These are phyloP conservation scores for Threskiornis aethiopicus DNA, from an alignment of 2,797 vertebrate genomes.

Conservation along the genomic window DNA sequence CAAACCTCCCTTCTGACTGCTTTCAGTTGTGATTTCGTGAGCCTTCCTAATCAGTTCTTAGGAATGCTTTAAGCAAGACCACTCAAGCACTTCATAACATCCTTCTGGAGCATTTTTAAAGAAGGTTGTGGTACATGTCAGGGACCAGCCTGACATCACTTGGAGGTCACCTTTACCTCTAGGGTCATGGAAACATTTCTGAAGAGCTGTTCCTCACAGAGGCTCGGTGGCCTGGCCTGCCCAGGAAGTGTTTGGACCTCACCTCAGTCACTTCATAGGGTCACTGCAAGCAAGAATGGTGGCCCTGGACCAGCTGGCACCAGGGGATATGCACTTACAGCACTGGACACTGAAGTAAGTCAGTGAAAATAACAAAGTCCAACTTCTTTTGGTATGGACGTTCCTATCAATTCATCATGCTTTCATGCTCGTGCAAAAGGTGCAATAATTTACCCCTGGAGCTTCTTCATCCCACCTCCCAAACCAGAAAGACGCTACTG, in stretches of 20 bases:
- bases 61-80: neutral
- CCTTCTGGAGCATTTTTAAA: neutral
- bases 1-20: neutral
- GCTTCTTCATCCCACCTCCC: neutral
- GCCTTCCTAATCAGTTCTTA: neutral
- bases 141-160: neutral
- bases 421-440: neutral
- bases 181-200: neutral
- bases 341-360: neutral
- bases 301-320: neutral
- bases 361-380: neutral
- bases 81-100: neutral
- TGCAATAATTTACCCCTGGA: neutral
- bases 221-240: neutral
- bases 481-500: neutral
- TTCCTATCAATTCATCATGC: neutral
- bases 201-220: neutral
- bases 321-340: neutral
- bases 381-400: neutral
- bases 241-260: neutral
- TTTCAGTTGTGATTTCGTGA: neutral
- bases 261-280: accelerated
- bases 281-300: neutral
- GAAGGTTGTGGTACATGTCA: accelerated
- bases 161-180: neutral